A percentile compares a stretch with the other conserved stretches of the same genome.
Conservation (phyloP, 1,140 invertebrate genomes). For the Chironomus tepperi region DNA sequence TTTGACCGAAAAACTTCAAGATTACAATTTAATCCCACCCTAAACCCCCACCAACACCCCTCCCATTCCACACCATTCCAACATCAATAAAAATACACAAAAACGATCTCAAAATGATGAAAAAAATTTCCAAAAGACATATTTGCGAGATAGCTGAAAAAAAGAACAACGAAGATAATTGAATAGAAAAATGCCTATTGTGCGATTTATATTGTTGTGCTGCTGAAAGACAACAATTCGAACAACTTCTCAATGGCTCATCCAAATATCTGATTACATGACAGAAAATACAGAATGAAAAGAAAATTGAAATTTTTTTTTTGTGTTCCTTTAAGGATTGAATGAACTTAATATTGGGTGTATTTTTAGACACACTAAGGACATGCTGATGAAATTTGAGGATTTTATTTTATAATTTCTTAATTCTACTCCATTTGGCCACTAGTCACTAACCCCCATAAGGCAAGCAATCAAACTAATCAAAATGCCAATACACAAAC, state of each 20-base stretch:
- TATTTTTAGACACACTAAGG: too few relatives aligned
- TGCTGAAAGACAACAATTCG: background rate
- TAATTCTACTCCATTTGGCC: too few relatives aligned
- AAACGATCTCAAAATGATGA: background rate
- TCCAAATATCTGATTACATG: conserved; percentile 22
- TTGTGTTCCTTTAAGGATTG: too few relatives aligned
- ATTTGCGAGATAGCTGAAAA: background rate
- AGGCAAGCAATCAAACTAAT: background rate
- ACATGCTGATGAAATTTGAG: too few relatives aligned
- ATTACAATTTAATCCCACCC: too few relatives aligned
- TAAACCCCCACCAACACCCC: too few relatives aligned
- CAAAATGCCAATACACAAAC: too few relatives aligned
- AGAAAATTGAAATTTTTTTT: background rate
- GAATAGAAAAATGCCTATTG: conserved; percentile 13
- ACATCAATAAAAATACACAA: background rate
- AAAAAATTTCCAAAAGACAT: background rate
- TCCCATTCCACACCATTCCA: too few relatives aligned
- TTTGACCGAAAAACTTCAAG: too few relatives aligned
- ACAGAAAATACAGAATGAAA: background rate
- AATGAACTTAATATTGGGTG: too few relatives aligned
- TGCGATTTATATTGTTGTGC: background rate
- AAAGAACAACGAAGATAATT: conserved; percentile 3
- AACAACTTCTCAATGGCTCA: background rate
- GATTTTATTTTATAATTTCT: too few relatives aligned
- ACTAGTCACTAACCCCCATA: background rate